Percentiles rank a stretch among this genome's conserved stretches.
Evolutionary conservation across 2,888 invertebrate genomes (phyloP).

Genomic region (Rutpela maculata): DNA sequence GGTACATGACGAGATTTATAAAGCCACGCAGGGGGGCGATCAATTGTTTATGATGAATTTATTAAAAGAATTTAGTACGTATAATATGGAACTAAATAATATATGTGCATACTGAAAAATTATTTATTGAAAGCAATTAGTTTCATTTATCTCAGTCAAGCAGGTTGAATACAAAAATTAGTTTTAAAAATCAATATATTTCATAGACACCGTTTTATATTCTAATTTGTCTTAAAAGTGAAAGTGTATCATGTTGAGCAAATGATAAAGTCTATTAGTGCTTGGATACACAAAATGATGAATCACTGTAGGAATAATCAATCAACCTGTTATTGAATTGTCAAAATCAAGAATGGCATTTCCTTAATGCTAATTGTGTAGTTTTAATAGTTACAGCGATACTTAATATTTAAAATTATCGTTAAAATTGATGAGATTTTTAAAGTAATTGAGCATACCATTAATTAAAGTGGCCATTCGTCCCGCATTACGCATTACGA

Average conservation of each 20-base stretch:
- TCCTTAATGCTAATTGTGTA: constrained; percentile 32
- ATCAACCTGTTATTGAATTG: constrained; percentile 48
- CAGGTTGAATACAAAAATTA: not conserved
- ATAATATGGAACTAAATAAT: not conserved
- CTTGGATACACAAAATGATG: constrained; percentile 49
- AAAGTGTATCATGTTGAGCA: constrained; percentile 15
- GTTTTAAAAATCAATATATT: not conserved
- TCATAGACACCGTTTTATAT: not conserved
- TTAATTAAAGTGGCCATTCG: no score
- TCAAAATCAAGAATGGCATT: constrained; percentile 24
- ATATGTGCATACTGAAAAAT: not conserved
- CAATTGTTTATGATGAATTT: no score
- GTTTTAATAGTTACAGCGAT: constrained; percentile 28
- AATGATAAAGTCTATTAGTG: not conserved
- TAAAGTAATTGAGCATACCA: not conserved
- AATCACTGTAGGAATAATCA: constrained; percentile 48
- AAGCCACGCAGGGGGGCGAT: no score
- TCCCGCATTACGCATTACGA: no score
- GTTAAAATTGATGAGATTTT: constrained; percentile 13
- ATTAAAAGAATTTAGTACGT: no score
- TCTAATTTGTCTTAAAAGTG: constrained; percentile 20
- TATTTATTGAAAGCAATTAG: not conserved
- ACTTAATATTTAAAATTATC: constrained; percentile 5
- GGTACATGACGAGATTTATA: no score
- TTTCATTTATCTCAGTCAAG: not conserved